Base-by-base conservation (phyloP, 2,888 invertebrate species). In the Acrocera orbiculus region DNA sequence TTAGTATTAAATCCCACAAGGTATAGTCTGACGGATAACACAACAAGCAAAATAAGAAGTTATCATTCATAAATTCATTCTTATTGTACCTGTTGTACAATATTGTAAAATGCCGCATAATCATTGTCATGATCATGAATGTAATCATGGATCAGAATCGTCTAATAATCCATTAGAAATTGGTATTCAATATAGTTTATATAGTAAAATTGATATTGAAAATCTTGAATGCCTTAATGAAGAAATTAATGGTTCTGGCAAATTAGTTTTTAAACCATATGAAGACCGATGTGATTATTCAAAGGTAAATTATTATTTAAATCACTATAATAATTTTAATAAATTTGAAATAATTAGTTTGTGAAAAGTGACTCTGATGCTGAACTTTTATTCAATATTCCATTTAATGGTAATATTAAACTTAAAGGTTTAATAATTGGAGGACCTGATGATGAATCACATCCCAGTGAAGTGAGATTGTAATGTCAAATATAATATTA, bases 361-460 rank as follows among this genome's bases (percentile, higher is more conserved):
- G 95, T 96, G 1, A 81, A 89, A 61, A 95, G 95, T 63, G 96
- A 96, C 68, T 80, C 75, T 2, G 96, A 96, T 63, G 85, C 86
- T 58, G 96, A 98, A 61, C 64, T 98, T 4, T 64, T 98, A 3
- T 90, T 98, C 54, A 95, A 93, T 56, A 86, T 96, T 50, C 95
- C 95, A 16, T 98, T 98, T 54, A 87, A 89, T 23, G 93, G 92
- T 20, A 86, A 85, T 64, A 70, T 98, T 2, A 95, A 95, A 59
- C 62, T 98, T 31, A 93, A 93, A 63, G 95, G 95, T 8, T 73
- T 98, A 26, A 82, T 86, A 46, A 64, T 98, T 33, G 70, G 81
- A 45, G 95, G 95, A n/a, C 86, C 85, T 42, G 80, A 89, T 53
- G 76, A 81, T 42, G 76, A 77, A 40, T 65, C 73, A 14, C 87